Percentiles rank a stretch among this genome's conserved stretches.
Evolutionary conservation across 2,113 vertebrate species (phyloP).

Genomic region (Upupa epops): DNA sequence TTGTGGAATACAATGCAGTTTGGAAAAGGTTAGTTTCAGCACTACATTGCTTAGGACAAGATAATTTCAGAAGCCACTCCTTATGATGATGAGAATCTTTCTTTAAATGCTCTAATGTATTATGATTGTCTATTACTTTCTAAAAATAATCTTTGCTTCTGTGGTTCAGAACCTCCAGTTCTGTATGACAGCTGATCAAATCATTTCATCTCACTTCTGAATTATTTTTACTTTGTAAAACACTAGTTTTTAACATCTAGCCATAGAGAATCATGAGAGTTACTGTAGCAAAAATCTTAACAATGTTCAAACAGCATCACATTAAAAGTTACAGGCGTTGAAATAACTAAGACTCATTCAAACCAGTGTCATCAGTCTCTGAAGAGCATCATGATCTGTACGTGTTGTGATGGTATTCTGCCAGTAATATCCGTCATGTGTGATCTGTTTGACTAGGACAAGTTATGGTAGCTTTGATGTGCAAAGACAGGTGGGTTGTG

Average conservation of each 20-base stretch:
- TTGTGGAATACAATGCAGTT: not conserved
- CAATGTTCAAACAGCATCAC: not conserved
- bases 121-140: not conserved
- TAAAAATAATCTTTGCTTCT: not conserved
- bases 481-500: not conserved
- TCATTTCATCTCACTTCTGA: not conserved
- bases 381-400: not conserved
- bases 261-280: not conserved
- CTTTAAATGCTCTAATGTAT: not conserved
- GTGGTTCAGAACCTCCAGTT: not conserved
- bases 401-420: not conserved
- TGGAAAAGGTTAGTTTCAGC: not conserved
- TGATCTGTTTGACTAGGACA: not conserved
- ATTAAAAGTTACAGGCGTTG: not conserved
- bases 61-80: not conserved
- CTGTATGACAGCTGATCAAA: not conserved
- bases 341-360: not conserved
- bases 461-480: not conserved
- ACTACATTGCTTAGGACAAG: not conserved
- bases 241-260: not conserved
- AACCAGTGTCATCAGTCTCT: not conserved
- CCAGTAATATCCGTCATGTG: rapidly evolving
- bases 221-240: not conserved
- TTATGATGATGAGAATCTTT: not conserved
- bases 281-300: not conserved